Conservation (phyloP, 2,888 invertebrate genomes). For the Lithophane semibrunnea region DNA sequence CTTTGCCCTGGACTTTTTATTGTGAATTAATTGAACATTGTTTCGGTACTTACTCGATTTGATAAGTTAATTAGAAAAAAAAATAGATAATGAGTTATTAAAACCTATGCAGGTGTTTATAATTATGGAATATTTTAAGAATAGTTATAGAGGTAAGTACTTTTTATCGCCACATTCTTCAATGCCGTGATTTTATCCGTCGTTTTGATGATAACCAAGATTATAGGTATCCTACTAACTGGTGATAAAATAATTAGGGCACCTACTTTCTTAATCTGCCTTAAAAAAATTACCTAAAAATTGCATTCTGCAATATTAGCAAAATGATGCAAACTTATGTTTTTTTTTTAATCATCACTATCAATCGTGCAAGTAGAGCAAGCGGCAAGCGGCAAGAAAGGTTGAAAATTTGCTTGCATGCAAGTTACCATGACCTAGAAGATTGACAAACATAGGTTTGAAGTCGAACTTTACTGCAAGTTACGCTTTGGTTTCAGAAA, state of each 20-base stretch:
- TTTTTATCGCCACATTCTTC: conserved; percentile 25
- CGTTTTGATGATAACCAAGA: conserved; percentile 19
- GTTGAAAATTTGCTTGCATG: neutral
- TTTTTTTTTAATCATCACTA: too few species aligned
- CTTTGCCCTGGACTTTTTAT: too few species aligned
- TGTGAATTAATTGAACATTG: neutral
- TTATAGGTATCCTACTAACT: neutral
- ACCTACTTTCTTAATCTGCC: conserved; percentile 11
- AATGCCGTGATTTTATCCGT: conserved; percentile 17
- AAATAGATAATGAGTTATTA: neutral
- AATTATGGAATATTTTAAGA: too few species aligned
- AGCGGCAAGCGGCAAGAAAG: neutral
- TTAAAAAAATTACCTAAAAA: neutral
- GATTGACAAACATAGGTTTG: neutral
- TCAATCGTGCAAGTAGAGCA: neutral
- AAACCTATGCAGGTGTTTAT: neutral
- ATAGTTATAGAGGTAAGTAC: too few species aligned
- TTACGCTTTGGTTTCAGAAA: too few species aligned
- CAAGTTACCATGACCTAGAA: neutral
- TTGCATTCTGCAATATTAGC: neutral
- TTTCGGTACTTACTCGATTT: neutral
- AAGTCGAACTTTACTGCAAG: neutral
- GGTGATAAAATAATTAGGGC: conserved; percentile 26
- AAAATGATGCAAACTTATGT: neutral
- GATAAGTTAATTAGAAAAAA: conserved; percentile 10